phyloP scores from a whole-genome alignment of 2,797 vertebrate genomes.

The Catostomus latipinnis region DNA sequence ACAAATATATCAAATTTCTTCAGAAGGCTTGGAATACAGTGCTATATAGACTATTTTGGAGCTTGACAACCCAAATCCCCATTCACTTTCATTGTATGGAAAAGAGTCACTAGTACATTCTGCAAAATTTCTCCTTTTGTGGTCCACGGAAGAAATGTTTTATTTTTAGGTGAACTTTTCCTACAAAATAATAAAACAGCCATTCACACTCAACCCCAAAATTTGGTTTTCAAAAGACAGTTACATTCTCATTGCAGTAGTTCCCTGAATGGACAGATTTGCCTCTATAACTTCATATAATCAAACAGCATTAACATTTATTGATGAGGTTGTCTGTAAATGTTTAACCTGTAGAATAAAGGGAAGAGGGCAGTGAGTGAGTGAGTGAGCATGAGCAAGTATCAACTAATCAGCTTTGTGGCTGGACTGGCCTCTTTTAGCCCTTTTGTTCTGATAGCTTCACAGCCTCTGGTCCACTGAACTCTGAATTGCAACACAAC shows the following conservation, averaged over 20 bases:
- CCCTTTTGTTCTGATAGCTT: conserved; percentile 50
- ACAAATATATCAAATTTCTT: no score
- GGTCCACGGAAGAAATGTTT: no score
- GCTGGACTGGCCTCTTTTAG: conserved; percentile 43
- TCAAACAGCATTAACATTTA: conserved; percentile 60
- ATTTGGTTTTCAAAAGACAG: no score
- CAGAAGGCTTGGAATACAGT: no score
- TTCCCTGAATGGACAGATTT: conserved; percentile 43
- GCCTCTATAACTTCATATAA: conserved; percentile 59
- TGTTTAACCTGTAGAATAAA: conserved; percentile 58
- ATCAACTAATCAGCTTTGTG: neutral
- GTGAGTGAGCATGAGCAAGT: conserved; percentile 10
- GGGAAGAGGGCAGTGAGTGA: conserved; percentile 40
- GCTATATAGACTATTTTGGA: no score
- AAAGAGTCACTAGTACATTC: no score
- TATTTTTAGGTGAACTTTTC: no score
- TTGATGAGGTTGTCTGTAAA: conserved; percentile 58
- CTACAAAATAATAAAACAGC: no score
- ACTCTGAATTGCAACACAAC: conserved; percentile 56
- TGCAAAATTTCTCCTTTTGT: no score
- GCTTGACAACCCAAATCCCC: no score
- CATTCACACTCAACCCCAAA: no score
- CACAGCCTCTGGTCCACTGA: conserved; percentile 56
- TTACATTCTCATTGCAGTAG: neutral
- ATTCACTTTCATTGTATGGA: no score